Percentiles rank a stretch among this genome's conserved stretches.
Evolutionary conservation across 2,113 vertebrate species (phyloP).

Genomic region (Boleophthalmus pectinirostris): DNA sequence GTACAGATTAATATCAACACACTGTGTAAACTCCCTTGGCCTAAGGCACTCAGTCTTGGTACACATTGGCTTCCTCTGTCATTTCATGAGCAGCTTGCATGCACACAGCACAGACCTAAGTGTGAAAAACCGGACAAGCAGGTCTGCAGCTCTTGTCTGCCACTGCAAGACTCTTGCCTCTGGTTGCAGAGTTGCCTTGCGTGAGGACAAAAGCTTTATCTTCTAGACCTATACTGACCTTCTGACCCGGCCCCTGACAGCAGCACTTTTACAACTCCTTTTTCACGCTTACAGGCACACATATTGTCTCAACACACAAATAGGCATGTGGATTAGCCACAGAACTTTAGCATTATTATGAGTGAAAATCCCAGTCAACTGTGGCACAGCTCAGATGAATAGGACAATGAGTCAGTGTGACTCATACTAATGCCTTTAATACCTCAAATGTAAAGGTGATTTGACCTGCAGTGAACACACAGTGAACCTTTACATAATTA

Average conservation of each 20-base stretch:
- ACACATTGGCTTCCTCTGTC: constrained; percentile 77
- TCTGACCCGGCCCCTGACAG: constrained; percentile 58
- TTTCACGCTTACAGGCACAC: constrained; percentile 28
- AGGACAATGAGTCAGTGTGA: constrained; percentile 1
- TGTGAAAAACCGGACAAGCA: constrained; percentile 71
- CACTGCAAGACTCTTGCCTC: constrained; percentile 42
- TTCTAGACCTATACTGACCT: constrained; percentile 44
- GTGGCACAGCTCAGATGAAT: constrained; percentile 2
- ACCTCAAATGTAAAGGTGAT: constrained; percentile 6
- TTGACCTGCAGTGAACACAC: neutral
- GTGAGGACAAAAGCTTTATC: constrained; percentile 73
- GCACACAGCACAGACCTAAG: constrained; percentile 49
- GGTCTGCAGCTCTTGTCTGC: constrained; percentile 45
- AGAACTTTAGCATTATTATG: constrained; percentile 9
- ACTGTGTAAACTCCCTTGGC: constrained; percentile 80
- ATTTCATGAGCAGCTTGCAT: constrained; percentile 73
- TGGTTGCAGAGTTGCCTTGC: constrained; percentile 62
- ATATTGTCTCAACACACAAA: constrained; percentile 25
- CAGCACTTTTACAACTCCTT: constrained; percentile 37
- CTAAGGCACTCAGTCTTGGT: constrained; percentile 63
- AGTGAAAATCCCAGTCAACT: neutral
- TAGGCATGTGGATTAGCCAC: neutral
- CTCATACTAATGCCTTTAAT: neutral
- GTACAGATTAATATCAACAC: constrained; percentile 67
- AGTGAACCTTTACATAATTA: neutral